These are phyloP conservation scores for Netelia virgata DNA, from an alignment of 2,888 invertebrate species.

Conservation along the genomic window DNA sequence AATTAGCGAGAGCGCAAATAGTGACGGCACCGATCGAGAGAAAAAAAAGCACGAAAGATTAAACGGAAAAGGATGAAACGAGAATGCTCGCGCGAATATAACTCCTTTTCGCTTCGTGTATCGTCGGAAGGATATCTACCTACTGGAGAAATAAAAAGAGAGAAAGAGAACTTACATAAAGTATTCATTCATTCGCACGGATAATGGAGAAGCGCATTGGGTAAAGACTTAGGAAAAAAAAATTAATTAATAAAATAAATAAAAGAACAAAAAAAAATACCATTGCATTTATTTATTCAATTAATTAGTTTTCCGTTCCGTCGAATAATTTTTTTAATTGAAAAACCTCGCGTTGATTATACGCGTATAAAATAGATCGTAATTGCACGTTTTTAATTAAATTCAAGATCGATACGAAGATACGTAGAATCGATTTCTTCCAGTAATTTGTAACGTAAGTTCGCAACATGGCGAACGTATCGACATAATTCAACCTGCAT, in stretches of 20 bases:
- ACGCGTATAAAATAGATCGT: too few species aligned
- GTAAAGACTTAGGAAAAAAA: too few species aligned
- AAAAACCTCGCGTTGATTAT: too few species aligned
- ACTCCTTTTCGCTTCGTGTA: conserved; percentile 22
- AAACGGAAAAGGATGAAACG: conserved; percentile 27
- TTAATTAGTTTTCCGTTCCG: too few species aligned
- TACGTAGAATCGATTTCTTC: not conserved
- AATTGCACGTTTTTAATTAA: too few species aligned
- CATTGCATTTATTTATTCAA: too few species aligned
- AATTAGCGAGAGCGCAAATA: conserved; percentile 71
- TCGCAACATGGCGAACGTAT: too few species aligned
- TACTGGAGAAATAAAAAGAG: not conserved
- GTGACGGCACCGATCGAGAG: conserved; percentile 57
- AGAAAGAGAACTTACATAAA: not conserved
- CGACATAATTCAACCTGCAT: not conserved
- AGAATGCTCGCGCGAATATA: conserved; percentile 43
- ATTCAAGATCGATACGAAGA: too few species aligned
- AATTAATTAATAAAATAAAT: too few species aligned
- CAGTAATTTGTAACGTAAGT: not conserved
- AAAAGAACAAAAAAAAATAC: too few species aligned
- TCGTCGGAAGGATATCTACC: conserved; percentile 7
- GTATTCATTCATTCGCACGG: not conserved
- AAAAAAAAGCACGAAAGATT: conserved; percentile 8
- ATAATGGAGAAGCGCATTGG: not conserved
- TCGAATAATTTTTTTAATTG: too few species aligned